Evolutionary conservation across 2,888 invertebrate species (phyloP).

Genomic region (Rhimphoctona megacephalus): DNA sequence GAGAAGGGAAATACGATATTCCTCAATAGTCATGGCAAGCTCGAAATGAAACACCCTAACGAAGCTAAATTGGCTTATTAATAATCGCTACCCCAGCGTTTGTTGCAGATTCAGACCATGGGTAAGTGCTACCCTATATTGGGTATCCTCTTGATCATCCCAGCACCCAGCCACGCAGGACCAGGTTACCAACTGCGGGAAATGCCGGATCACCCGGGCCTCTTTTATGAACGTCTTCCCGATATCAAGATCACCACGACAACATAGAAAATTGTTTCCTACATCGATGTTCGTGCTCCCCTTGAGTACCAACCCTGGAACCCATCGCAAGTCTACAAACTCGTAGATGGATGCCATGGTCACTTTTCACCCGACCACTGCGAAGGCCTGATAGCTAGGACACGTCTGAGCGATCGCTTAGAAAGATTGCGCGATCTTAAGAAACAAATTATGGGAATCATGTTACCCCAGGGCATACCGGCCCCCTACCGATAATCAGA

Average conservation of each 20-base stretch:
- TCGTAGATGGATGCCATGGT: not conserved
- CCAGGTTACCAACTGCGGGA: no score
- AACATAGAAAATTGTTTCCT: not conserved
- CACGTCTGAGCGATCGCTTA: not conserved
- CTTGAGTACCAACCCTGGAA: conserved; percentile 7
- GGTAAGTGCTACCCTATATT: not conserved
- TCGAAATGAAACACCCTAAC: conserved; percentile 24
- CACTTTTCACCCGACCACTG: not conserved
- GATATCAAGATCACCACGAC: not conserved
- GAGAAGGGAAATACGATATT: no score
- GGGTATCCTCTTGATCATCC: not conserved
- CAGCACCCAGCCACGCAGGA: not conserved
- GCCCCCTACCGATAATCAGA: no score
- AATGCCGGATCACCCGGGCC: conserved; percentile 1
- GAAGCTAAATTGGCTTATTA: not conserved
- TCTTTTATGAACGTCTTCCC: not conserved
- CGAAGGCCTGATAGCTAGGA: not conserved
- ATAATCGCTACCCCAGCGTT: not conserved
- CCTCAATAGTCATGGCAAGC: no score
- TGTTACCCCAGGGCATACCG: not conserved
- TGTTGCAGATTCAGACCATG: not conserved
- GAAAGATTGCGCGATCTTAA: not conserved
- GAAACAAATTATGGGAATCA: not conserved
- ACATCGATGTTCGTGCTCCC: not conserved
- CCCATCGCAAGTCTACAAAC: not conserved